phyloP scores from a whole-genome alignment of 2,797 vertebrate genomes.

The Poecilia picta region DNA sequence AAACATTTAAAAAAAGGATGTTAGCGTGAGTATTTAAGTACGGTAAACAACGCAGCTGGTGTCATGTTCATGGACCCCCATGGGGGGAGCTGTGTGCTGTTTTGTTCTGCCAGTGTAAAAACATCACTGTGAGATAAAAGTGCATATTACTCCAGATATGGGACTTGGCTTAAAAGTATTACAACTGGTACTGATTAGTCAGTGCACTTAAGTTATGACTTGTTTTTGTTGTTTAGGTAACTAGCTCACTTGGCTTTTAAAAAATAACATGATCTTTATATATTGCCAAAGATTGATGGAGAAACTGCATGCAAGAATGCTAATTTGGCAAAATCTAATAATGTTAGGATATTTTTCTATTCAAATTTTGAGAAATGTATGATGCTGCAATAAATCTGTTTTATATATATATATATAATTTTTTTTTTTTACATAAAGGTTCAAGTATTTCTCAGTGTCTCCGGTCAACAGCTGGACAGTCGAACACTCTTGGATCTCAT shows the following conservation, averaged over 20 bases:
- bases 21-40: conserved; percentile 18
- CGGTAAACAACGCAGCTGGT: conserved; percentile 60
- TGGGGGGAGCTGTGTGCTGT: conserved; percentile 21
- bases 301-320: conserved; percentile 61
- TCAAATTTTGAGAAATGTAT: conserved; percentile 3
- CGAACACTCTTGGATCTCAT: conserved; percentile 51
- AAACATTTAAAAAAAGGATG: not conserved
- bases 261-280: conserved; percentile 21
- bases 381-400: not conserved
- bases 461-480: conserved; percentile 48
- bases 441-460: conserved; percentile 47
- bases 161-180: conserved; percentile 53
- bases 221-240: conserved; percentile 4
- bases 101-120: conserved; percentile 55
- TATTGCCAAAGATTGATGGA: conserved; percentile 41
- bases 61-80: conserved; percentile 22
- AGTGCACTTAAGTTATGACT: conserved; percentile 51
- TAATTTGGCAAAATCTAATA: conserved; percentile 48
- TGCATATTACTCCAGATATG: conserved; percentile 56
- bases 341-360: not conserved
- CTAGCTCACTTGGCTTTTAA: conserved; percentile 27
- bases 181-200: conserved; percentile 42
- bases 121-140: conserved; percentile 52
- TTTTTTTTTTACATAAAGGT: conserved; percentile 19
- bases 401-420: not conserved